A percentile compares a stretch with the other conserved stretches of the same genome.
Evolutionary conservation across 2,113 vertebrate genomes (phyloP).

Genomic region (Myiozetetes cayanensis): DNA sequence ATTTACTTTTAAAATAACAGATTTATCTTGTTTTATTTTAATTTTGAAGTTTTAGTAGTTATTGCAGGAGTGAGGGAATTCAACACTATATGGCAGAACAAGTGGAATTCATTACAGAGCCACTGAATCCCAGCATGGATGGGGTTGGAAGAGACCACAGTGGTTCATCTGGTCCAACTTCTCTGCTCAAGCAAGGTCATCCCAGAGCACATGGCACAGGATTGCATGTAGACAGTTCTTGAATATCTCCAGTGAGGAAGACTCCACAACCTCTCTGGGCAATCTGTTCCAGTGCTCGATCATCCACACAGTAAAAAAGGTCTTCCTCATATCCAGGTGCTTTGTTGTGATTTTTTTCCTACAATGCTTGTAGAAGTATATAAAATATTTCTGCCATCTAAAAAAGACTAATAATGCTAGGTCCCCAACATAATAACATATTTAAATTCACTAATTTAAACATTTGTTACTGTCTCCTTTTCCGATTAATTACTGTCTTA

Average conservation of each 20-base stretch:
- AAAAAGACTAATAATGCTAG: not conserved
- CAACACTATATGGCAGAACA: not conserved
- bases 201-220: not conserved
- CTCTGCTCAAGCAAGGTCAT: not conserved
- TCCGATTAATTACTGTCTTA: not conserved
- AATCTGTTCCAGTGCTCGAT: fast-evolving
- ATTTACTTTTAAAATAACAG: not conserved
- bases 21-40: not conserved
- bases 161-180: not conserved
- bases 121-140: not conserved
- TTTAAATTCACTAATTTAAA: not conserved
- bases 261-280: not conserved
- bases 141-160: not conserved
- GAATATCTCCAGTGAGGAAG: not conserved
- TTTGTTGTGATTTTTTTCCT: not conserved
- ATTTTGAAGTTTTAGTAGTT: not conserved
- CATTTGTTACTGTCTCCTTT: not conserved
- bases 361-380: not conserved
- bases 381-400: not conserved
- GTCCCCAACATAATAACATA: not conserved
- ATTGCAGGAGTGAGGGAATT: not conserved
- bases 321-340: not conserved
- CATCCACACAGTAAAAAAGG: not conserved
- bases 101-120: not conserved
- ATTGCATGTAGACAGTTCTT: not conserved